Evolutionary conservation across 2,888 invertebrate species (phyloP).

Genomic region (Ichneumon xanthorius): DNA sequence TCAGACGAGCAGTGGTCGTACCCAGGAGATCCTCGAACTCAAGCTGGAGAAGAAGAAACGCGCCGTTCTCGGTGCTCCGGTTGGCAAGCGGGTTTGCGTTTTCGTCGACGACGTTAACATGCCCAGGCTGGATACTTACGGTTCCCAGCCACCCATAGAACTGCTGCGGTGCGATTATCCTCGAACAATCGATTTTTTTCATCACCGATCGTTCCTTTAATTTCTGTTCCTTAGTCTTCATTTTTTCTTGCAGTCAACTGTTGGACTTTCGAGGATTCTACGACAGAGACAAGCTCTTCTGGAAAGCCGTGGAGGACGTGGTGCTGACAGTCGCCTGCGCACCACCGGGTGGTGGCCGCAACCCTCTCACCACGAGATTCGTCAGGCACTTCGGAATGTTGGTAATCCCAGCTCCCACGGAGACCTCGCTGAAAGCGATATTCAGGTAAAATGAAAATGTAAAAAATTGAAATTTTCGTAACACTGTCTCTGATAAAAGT

Average conservation of each 20-base stretch:
- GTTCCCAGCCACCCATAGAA: slow-evolving; percentile 97
- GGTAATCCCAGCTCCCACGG: slow-evolving; percentile 92
- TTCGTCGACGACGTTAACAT: slow-evolving; percentile 97
- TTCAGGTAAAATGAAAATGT: slow-evolving; percentile 85
- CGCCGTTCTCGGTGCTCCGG: slow-evolving; percentile 92
- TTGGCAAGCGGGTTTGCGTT: slow-evolving; percentile 92
- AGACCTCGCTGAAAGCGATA: slow-evolving; percentile 91
- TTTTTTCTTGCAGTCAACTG: slow-evolving; percentile 87
- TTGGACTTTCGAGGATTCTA: slow-evolving; percentile 93
- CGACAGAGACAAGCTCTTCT: slow-evolving; percentile 94
- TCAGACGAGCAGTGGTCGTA: slow-evolving; percentile 94
- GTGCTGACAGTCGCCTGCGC: slow-evolving; percentile 94
- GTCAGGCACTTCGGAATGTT: slow-evolving; percentile 95
- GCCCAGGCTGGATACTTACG: slow-evolving; percentile 94
- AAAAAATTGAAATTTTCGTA: no score
- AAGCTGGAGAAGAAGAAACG: slow-evolving; percentile 94
- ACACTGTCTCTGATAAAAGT: no score
- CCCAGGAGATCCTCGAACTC: slow-evolving; percentile 94
- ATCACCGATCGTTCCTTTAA: neutral
- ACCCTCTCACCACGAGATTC: slow-evolving; percentile 93
- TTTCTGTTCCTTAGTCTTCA: neutral
- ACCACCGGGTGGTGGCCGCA: slow-evolving; percentile 96
- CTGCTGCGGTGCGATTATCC: slow-evolving; percentile 88
- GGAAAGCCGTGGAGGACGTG: slow-evolving; percentile 95
- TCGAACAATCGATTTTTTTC: neutral